phyloP scores from a whole-genome alignment of 2,113 vertebrate species.

The Hippocampus comes region DNA sequence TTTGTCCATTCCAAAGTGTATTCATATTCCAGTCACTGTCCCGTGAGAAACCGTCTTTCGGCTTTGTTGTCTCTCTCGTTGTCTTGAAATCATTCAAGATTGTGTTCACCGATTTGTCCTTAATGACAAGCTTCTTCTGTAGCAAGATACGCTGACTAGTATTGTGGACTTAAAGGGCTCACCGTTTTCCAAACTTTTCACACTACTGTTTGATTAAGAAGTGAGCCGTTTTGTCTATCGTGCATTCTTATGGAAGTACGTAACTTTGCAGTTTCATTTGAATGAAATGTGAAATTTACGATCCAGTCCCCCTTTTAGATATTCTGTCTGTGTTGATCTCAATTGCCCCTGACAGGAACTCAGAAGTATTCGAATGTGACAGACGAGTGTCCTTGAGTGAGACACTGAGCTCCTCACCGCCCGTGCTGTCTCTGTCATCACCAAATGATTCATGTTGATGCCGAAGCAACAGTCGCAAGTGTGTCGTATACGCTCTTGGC shows the following conservation, averaged over 20 bases:
- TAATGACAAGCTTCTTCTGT: background rate
- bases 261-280: constrained; percentile 17
- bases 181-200: background rate
- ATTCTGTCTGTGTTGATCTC: constrained; percentile 6
- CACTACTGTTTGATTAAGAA: background rate
- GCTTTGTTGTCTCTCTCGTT: constrained; percentile 6
- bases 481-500: background rate
- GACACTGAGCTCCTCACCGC: background rate
- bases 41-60: background rate
- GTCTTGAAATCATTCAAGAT: constrained; percentile 15
- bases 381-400: constrained; percentile 20
- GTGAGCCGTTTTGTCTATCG: background rate
- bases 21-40: constrained; percentile 14
- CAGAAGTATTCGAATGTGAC: constrained; percentile 15
- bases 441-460: background rate
- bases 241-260: background rate
- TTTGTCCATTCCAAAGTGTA: constrained; percentile 18
- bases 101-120: background rate
- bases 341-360: constrained; percentile 22
- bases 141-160: background rate
- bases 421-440: background rate
- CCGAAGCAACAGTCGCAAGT: background rate
- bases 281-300: background rate
- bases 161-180: background rate
- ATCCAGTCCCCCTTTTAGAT: background rate